Evolutionary conservation across 1,140 invertebrate species (phyloP).

Genomic region (Drosophila kohkoa): DNA sequence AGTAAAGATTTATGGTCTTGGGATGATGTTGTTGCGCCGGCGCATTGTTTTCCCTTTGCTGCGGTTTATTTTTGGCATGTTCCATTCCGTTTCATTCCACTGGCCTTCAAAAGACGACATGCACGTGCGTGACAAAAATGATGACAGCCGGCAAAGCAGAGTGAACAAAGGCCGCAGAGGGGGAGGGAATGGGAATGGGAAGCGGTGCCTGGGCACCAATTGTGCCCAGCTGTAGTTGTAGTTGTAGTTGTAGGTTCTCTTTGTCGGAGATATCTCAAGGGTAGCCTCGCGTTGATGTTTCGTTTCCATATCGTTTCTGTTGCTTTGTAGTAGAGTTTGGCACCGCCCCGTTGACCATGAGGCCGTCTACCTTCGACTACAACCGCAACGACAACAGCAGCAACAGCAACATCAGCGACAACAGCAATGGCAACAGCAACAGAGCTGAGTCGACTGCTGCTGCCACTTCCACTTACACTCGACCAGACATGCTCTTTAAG

Average conservation of each 20-base stretch:
- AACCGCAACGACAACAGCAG: slow-evolving; percentile 3
- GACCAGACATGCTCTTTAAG: slow-evolving; percentile 75
- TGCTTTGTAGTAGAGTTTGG: slow-evolving; percentile 17
- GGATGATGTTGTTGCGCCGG: slow-evolving; percentile 18
- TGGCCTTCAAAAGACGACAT: slow-evolving; percentile 64
- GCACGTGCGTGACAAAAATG: slow-evolving; percentile 82
- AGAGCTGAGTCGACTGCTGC: slow-evolving; percentile 24
- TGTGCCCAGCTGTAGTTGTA: not conserved
- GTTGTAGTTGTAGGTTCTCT: not conserved
- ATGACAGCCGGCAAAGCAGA: slow-evolving; percentile 56
- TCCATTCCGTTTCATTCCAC: slow-evolving; percentile 57
- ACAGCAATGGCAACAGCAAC: not conserved
- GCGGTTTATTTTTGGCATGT: slow-evolving; percentile 28
- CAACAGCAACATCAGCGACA: slow-evolving; percentile 4
- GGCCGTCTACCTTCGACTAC: slow-evolving; percentile 51
- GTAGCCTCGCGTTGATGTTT: slow-evolving; percentile 42
- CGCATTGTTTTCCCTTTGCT: not conserved
- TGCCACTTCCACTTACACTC: slow-evolving; percentile 53
- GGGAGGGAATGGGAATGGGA: not conserved
- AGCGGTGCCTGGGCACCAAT: not conserved
- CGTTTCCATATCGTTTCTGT: slow-evolving; percentile 39
- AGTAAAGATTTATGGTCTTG: slow-evolving; percentile 55
- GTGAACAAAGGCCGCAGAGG: too few species aligned
- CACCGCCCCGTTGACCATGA: slow-evolving; percentile 70
- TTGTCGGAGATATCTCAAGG: slow-evolving; percentile 34